These are phyloP conservation scores for Eristalinus sepulchralis DNA, from an alignment of 2,888 invertebrate species.

Conservation along the genomic window DNA sequence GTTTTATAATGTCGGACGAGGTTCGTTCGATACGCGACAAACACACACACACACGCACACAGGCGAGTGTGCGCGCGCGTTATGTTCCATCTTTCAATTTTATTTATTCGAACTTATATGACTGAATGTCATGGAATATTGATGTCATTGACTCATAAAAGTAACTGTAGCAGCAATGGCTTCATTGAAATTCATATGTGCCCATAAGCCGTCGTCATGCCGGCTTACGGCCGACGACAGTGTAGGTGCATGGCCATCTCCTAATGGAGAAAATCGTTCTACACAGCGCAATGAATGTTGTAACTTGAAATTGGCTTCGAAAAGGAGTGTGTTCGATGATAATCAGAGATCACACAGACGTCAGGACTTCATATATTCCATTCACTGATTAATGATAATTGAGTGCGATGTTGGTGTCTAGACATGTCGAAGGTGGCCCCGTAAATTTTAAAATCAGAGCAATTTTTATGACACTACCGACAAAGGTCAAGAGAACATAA, in stretches of 20 bases:
- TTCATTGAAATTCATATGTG: slow-evolving; percentile 15
- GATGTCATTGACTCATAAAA: slow-evolving; percentile 51
- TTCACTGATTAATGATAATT: neutral
- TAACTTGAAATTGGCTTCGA: neutral
- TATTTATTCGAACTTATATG: slow-evolving; percentile 21
- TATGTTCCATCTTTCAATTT: slow-evolving; percentile 1
- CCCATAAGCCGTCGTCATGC: neutral
- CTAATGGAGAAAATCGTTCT: neutral
- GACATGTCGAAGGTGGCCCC: neutral
- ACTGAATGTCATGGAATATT: slow-evolving; percentile 54
- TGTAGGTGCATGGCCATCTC: neutral
- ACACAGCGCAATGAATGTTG: neutral
- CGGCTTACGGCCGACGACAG: neutral
- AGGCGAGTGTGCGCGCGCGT: neutral
- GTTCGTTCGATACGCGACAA: slow-evolving; percentile 10
- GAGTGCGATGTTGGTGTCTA: neutral
- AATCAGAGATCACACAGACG: neutral
- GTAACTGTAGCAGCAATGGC: slow-evolving; percentile 30
- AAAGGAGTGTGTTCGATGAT: neutral
- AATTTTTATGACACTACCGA: neutral
- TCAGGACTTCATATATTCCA: neutral
- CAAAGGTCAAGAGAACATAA: neutral
- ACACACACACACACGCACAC: neutral
- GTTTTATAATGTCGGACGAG: slow-evolving; percentile 1
- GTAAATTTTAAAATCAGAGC: neutral